Base-by-base conservation (phyloP, 2,888 invertebrate species). In the Peribatodes rhomboidaria region DNA sequence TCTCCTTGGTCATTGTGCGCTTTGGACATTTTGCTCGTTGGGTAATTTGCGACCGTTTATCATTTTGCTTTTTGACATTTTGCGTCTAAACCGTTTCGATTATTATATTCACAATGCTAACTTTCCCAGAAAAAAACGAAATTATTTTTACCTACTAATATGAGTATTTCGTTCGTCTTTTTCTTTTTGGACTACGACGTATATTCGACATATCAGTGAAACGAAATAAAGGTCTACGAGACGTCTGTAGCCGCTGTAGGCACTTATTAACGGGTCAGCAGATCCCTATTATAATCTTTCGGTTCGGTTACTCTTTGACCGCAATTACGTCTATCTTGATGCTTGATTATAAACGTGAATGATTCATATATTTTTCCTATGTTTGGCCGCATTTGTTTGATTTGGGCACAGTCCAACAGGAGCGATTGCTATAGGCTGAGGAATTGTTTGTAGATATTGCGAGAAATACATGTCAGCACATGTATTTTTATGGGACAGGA, bases 231-330 rank as follows among this genome's bases (percentile, higher is more conserved):
- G 53, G 61, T 55, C 44, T 47, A 42, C 11, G 55, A 56, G 58
- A 37, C 67, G 44, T 22, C 46, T 46, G 3, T 46, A 8, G 68
- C 22, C 46, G 22, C 61, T 71, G 67, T 39, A 58, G 65, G 63
- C 56, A 61, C 61, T 72, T 67, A 70, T 68, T 69, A 64, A 61
- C 61, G 66, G 62, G 57, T 66, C 66, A 67, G 58, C 64, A 49
- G 50, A 41, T 31, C 46, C 39, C 53, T 55, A 44, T 61, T 46
- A 71, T 50, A 62, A 58, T 60, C 52, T 62, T 39, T 61, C 39
- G 39, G 57, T 42, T 18, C 35, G 27, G 42, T 53, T 52, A 22
- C 16, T 60, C 44, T 33, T 65, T 55, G 59, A 46, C 65, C 57
- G 57, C 63, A 63, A 57, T 63, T 53, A 53, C 57, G 20, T 2